A percentile compares a stretch with the other conserved stretches of the same genome.
Evolutionary conservation across 2,113 vertebrate genomes (phyloP).

Genomic region (Clinocottus analis): DNA sequence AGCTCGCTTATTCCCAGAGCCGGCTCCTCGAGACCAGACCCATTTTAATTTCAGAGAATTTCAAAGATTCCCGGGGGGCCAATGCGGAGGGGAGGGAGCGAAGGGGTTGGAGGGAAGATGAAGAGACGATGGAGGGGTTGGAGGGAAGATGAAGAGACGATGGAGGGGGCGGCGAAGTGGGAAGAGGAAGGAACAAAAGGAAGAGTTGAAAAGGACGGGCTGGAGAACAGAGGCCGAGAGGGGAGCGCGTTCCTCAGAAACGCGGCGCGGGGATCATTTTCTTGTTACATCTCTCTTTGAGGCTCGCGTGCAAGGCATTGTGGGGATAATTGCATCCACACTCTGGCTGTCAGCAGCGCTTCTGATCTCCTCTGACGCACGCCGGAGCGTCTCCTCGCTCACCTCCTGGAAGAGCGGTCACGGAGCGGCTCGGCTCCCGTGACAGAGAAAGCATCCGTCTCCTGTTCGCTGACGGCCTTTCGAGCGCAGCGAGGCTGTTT

Average conservation of each 20-base stretch:
- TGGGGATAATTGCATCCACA: slow-evolving; percentile 55
- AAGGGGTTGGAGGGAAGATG: slow-evolving; percentile 1
- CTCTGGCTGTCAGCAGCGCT: slow-evolving; percentile 28
- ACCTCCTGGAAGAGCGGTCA: slow-evolving; percentile 22
- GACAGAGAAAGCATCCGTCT: slow-evolving; percentile 33
- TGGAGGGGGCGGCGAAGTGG: background rate
- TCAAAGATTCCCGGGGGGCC: slow-evolving; percentile 43
- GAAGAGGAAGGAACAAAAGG: slow-evolving; percentile 49
- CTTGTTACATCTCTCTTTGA: slow-evolving; percentile 46
- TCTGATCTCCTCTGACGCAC: slow-evolving; percentile 13
- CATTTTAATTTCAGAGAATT: slow-evolving; percentile 63
- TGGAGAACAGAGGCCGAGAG: slow-evolving; percentile 25
- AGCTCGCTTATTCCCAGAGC: slow-evolving; percentile 31
- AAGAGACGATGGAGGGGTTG: too few relatives aligned
- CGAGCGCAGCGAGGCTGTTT: slow-evolving; percentile 30
- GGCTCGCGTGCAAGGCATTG: slow-evolving; percentile 23
- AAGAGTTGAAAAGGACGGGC: slow-evolving; percentile 46
- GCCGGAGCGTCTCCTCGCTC: background rate
- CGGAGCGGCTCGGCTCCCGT: slow-evolving; percentile 36
- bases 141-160: slow-evolving; percentile 46
- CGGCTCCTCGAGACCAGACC: slow-evolving; percentile 26
- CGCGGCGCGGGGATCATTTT: slow-evolving; percentile 38
- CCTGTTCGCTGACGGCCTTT: slow-evolving; percentile 34
- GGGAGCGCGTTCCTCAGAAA: slow-evolving; percentile 31
- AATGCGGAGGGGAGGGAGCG: background rate